Base-by-base conservation (phyloP, 2,797 vertebrate species). In the Propithecus perrieri region DNA sequence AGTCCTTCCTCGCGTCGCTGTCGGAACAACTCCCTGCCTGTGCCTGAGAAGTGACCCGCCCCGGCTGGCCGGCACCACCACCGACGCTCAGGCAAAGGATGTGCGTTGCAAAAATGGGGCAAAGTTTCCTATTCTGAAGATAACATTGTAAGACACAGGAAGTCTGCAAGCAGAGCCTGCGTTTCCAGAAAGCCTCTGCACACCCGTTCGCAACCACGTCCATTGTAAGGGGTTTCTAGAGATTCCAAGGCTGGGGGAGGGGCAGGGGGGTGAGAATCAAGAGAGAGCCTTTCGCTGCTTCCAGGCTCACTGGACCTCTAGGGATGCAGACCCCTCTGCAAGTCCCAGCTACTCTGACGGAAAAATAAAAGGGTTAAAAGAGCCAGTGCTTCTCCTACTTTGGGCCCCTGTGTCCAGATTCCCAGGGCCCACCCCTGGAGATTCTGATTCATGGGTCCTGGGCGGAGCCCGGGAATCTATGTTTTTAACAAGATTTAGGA, bases 101-200 rank as follows among this genome's bases (percentile, higher is more conserved):
- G 98, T 98, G 98, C 97, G 98, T 98, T 98, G 97, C 97, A 97
- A 97, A 98, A 97, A 97, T 97, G 98, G 98, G 98, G 97, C 97
- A 98, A 98, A 98, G 98, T 98, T 98, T 98, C 97, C 98, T 98
- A 97, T 97, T 97, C 88, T 96, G 97, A 96, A 98, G 98, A 98
- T 98, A 98, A 98, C 98, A 98, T 98, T 98, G 98, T 98, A 95
- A 98, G 98, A 98, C 97, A 98, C 98, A 98, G 98, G 98, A 98
- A 98, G 97, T 97, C 95, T 94, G 93, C 5, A 35, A 96, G 90
- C 81, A 84, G 88, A 91, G 97, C 92, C 94, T 95, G 94, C 38
- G 46, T 96, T 97, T 97, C 98, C 97, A 98, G 97, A 94, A 97
- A 94, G 93, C 59, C 89, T 96, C 97, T 67, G 95, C 86, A 97